Percentiles rank a stretch among this genome's conserved stretches.
phyloP scores from a whole-genome alignment of 2,888 invertebrate species.

The Villa cingulata region DNA sequence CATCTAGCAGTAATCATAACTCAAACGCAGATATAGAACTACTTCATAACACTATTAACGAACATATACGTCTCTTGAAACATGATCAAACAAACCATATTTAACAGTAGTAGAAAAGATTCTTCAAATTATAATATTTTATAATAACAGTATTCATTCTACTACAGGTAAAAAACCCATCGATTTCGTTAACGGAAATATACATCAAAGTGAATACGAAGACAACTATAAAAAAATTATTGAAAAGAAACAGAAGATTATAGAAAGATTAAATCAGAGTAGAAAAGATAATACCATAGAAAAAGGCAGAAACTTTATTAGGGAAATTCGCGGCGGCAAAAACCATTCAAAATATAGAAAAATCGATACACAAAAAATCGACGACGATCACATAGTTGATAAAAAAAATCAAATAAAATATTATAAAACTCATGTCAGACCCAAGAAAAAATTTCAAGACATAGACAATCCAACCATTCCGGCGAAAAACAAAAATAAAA shows the following conservation, averaged over 20 bases:
- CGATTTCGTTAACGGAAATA: constrained; percentile 12
- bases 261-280: background rate
- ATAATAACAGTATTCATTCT: constrained; percentile 14
- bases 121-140: constrained; percentile 12
- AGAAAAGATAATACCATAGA: background rate
- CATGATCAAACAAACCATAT: constrained; percentile 10
- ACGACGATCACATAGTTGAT: background rate
- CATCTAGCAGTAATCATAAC: too few species aligned
- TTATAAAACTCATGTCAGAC: background rate
- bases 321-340: background rate
- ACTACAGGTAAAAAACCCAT: constrained; percentile 11
- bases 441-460: background rate
- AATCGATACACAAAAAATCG: background rate
- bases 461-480: background rate
- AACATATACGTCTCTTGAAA: constrained; percentile 13
- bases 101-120: constrained; percentile 15
- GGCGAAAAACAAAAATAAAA: background rate
- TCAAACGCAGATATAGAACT: constrained; percentile 14
- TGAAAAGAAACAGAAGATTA: background rate
- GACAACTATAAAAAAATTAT: background rate
- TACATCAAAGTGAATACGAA: background rate
- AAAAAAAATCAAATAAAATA: background rate
- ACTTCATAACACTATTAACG: constrained; percentile 15
- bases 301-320: background rate
- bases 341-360: background rate